These are phyloP conservation scores for Brachionus angularis DNA, from an alignment of 1,140 invertebrate species.

Conservation along the genomic window DNA sequence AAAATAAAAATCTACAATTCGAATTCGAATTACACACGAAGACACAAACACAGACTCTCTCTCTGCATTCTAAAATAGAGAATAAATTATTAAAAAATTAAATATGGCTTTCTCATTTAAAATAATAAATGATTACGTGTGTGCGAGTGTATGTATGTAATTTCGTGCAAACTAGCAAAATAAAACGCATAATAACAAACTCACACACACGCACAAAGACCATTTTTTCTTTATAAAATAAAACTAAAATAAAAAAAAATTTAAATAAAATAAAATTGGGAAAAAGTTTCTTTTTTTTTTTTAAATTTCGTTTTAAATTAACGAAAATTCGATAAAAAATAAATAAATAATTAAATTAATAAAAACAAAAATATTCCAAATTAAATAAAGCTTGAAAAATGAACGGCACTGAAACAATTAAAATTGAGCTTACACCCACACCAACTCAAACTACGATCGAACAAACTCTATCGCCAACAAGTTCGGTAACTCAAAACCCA, in stretches of 20 bases:
- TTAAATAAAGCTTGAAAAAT: no score
- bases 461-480: not conserved
- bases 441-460: not conserved
- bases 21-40: constrained; percentile 28
- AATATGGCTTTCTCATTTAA: constrained; percentile 31
- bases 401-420: not conserved
- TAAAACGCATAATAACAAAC: constrained; percentile 25
- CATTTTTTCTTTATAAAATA: not conserved
- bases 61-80: not conserved
- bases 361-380: no score
- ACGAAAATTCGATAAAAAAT: not conserved
- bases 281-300: no score
- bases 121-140: constrained; percentile 27
- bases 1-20: not conserved
- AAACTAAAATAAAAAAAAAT: not conserved
- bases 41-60: constrained; percentile 36
- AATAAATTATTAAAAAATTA: constrained; percentile 38
- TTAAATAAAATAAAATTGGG: no score
- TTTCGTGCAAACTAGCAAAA: constrained; percentile 35
- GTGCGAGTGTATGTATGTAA: constrained; percentile 42
- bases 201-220: constrained; percentile 25
- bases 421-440: not conserved
- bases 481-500: not conserved
- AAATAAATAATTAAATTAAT: no score
- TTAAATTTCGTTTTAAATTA: not conserved